A percentile compares a stretch with the other conserved stretches of the same genome.
Conservation (phyloP, 2,113 vertebrate species). For the Engraulis encrasicolus region DNA sequence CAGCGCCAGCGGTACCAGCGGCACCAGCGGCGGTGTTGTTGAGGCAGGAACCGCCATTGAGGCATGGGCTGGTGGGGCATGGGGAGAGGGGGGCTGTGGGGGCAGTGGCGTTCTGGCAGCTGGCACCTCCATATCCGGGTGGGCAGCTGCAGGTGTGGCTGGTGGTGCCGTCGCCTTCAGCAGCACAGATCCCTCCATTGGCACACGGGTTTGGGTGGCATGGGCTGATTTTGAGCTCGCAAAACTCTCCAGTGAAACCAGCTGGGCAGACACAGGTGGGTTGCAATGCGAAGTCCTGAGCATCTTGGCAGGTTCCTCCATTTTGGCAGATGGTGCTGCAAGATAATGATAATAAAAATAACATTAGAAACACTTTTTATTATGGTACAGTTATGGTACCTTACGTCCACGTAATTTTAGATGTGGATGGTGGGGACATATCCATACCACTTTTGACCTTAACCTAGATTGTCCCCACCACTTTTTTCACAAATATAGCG, state of each 20-base stretch:
- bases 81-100: background rate
- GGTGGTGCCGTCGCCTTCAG: slow-evolving; percentile 74
- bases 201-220: slow-evolving; percentile 86
- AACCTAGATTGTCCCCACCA: too few relatives aligned
- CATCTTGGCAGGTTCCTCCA: slow-evolving; percentile 84
- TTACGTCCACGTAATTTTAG: too few relatives aligned
- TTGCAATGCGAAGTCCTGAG: slow-evolving; percentile 69
- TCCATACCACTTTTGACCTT: too few relatives aligned
- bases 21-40: slow-evolving; percentile 72
- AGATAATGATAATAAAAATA: slow-evolving; percentile 56
- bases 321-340: slow-evolving; percentile 90
- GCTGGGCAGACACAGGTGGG: slow-evolving; percentile 85
- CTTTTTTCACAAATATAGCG: too few relatives aligned
- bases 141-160: slow-evolving; percentile 85
- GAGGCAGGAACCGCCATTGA: slow-evolving; percentile 83
- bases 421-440: too few relatives aligned
- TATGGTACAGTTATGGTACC: too few relatives aligned
- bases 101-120: slow-evolving; percentile 76
- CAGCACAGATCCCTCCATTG: slow-evolving; percentile 83
- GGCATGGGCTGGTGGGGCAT: slow-evolving; percentile 78
- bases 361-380: background rate
- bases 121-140: slow-evolving; percentile 78
- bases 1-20: slow-evolving; percentile 78
- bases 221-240: slow-evolving; percentile 81
- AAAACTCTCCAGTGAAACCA: slow-evolving; percentile 87